Conservation (phyloP, 2,113 vertebrate species). For the Dicrurus megarhynchus region DNA sequence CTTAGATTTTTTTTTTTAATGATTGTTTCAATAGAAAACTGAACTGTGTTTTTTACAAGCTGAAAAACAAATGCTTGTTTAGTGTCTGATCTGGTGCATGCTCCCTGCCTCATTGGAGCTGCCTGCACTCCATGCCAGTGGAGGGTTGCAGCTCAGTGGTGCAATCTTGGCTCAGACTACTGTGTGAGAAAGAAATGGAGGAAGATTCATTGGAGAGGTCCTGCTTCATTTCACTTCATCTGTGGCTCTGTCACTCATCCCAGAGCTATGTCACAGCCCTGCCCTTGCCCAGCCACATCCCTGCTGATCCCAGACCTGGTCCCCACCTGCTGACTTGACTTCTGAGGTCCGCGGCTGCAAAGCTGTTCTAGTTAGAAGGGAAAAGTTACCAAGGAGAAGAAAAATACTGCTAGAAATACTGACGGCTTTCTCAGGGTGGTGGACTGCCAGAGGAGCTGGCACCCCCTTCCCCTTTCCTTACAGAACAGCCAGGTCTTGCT, state of each 20-base stretch:
- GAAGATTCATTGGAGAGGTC: rapidly evolving
- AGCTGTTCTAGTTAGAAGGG: rapidly evolving
- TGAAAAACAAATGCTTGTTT: neutral
- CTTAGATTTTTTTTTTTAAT: neutral
- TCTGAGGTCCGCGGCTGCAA: neutral
- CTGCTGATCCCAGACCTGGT: neutral
- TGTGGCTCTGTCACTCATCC: neutral
- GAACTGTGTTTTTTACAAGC: neutral
- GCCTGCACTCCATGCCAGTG: neutral
- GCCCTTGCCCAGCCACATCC: neutral
- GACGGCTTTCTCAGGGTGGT: rapidly evolving
- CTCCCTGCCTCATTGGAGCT: neutral
- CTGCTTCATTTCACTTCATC: neutral
- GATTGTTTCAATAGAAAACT: neutral
- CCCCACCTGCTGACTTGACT: neutral
- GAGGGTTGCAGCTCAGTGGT: neutral
- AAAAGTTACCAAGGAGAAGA: neutral
- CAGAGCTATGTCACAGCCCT: neutral
- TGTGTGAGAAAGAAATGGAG: neutral
- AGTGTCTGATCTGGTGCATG: rapidly evolving
- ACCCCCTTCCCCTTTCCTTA: neutral
- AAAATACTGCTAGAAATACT: neutral
- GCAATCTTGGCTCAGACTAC: neutral
- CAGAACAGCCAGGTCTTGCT: neutral
- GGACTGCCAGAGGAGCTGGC: rapidly evolving